Percentiles rank a stretch among this genome's conserved stretches.
These are phyloP conservation scores for Siniperca obscura DNA, from an alignment of 2,797 vertebrate genomes.

Conservation along the genomic window DNA sequence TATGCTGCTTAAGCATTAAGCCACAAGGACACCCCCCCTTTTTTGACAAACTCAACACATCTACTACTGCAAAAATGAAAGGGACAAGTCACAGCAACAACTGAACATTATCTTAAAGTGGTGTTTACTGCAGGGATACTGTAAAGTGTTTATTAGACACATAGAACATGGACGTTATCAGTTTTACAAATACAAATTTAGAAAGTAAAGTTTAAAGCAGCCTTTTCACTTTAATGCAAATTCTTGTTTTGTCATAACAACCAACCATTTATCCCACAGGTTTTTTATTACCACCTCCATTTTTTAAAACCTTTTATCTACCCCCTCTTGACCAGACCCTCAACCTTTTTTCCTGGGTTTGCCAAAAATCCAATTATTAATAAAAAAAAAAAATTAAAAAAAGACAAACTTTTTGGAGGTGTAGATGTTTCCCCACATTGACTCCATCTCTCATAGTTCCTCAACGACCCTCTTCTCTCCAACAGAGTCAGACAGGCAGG, in stretches of 20 bases:
- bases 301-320: slow-evolving; percentile 15
- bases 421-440: slow-evolving; percentile 48
- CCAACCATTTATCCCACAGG: slow-evolving; percentile 60
- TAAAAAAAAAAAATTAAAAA: neutral
- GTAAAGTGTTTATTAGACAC: neutral
- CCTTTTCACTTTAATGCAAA: slow-evolving; percentile 4
- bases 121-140: neutral
- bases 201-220: neutral
- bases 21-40: neutral
- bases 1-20: too few relatives aligned
- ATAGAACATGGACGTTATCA: neutral
- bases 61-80: neutral
- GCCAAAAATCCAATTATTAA: neutral
- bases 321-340: neutral
- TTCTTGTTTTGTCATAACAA: slow-evolving; percentile 49
- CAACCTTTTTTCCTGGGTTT: neutral
- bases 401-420: slow-evolving; percentile 26
- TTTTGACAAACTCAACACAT: neutral
- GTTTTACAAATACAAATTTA: neutral
- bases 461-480: slow-evolving; percentile 81
- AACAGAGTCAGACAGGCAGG: slow-evolving; percentile 83
- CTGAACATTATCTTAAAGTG: neutral
- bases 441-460: slow-evolving; percentile 70
- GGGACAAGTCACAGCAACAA: neutral
- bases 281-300: slow-evolving; percentile 7